Percentiles rank a stretch among this genome's conserved stretches.
phyloP scores from a whole-genome alignment of 2,113 vertebrate species.

The Crypturellus undulatus region DNA sequence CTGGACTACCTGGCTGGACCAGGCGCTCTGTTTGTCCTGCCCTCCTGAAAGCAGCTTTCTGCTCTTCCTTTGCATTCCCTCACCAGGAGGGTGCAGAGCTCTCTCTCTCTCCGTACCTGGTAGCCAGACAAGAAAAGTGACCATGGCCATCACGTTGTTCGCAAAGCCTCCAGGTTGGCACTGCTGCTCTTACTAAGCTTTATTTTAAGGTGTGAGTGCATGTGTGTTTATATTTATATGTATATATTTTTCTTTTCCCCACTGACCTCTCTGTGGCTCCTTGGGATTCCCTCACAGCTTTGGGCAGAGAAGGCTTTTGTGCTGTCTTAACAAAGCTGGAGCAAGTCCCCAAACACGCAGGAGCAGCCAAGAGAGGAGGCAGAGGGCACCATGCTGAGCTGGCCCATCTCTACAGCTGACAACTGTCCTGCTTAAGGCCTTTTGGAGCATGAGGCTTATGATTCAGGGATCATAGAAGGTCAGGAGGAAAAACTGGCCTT shows the following conservation, averaged over 20 bases:
- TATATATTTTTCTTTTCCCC: background rate
- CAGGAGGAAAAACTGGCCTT: background rate
- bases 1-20: background rate
- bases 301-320: background rate
- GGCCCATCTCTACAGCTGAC: background rate
- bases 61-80: background rate
- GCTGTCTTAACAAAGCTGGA: background rate
- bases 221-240: no score
- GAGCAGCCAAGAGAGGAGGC: background rate
- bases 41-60: background rate
- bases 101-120: background rate
- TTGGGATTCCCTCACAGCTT: background rate
- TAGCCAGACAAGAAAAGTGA: background rate
- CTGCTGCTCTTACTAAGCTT: background rate
- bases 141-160: background rate
- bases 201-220: background rate
- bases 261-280: background rate
- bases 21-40: background rate
- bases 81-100: background rate
- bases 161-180: background rate
- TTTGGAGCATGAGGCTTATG: background rate
- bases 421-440: background rate
- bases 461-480: background rate
- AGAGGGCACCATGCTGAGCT: background rate
- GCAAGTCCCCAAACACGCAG: background rate